phyloP scores from a whole-genome alignment of 2,888 invertebrate species.

The Lydus trimaculatus region DNA sequence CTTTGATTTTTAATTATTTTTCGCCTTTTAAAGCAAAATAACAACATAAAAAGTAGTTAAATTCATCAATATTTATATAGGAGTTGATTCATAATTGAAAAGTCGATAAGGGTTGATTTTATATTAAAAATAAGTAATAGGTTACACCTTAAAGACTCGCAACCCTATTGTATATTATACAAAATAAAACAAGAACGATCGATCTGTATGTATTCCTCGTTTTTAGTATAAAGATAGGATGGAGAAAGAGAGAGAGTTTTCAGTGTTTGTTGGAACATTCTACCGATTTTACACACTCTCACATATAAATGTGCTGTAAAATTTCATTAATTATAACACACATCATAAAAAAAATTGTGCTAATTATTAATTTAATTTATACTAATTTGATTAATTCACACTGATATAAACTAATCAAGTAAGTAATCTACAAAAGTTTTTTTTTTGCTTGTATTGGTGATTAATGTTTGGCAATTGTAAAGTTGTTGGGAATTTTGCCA shows the following conservation, averaged over 20 bases:
- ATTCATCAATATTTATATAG: neutral
- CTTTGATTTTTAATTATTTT: neutral
- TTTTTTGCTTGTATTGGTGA: too few species aligned
- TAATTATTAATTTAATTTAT: too few species aligned
- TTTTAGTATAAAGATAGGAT: neutral
- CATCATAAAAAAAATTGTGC: too few species aligned
- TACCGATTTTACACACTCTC: too few species aligned
- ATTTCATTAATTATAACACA: too few species aligned
- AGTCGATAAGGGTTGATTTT: neutral
- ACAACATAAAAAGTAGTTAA: neutral
- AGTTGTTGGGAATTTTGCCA: too few species aligned
- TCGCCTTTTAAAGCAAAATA: neutral
- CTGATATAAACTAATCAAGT: too few species aligned
- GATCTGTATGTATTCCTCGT: neutral
- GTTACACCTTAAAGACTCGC: constrained; percentile 31
- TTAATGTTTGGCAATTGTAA: too few species aligned
- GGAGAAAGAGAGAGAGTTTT: neutral
- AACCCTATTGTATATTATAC: constrained; percentile 11
- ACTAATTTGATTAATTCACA: too few species aligned
- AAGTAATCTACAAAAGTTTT: too few species aligned
- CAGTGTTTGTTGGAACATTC: too few species aligned
- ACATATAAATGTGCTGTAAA: too few species aligned
- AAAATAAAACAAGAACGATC: neutral
- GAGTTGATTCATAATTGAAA: neutral
- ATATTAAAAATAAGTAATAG: neutral